Evolutionary conservation across 2,113 vertebrate genomes (phyloP).

Genomic region (Grallaria varia): DNA sequence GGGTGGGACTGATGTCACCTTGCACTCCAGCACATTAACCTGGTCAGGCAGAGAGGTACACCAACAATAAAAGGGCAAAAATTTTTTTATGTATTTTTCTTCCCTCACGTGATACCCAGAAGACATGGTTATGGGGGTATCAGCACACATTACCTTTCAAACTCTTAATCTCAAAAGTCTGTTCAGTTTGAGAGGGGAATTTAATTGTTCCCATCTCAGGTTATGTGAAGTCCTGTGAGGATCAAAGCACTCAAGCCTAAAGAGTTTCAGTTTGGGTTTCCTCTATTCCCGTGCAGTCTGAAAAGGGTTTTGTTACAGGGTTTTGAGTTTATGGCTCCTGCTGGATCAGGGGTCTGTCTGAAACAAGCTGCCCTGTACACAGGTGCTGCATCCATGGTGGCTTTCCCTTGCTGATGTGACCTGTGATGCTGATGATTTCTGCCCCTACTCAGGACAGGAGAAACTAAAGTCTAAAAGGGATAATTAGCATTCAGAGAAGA

Average conservation of each 20-base stretch:
- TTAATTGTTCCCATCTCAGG: not conserved
- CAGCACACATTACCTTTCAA: not conserved
- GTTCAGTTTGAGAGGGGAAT: not conserved
- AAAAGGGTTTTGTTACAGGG: not conserved
- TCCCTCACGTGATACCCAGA: not conserved
- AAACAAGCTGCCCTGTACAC: not conserved
- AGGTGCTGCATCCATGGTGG: not conserved
- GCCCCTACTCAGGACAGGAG: not conserved
- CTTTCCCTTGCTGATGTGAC: not conserved
- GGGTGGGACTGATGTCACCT: not conserved
- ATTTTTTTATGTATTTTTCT: not conserved
- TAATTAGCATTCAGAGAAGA: not conserved
- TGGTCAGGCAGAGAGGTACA: not conserved
- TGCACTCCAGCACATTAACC: not conserved
- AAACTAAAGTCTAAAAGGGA: not conserved
- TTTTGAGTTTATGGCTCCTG: not conserved
- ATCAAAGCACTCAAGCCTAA: not conserved
- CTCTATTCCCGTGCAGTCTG: not conserved
- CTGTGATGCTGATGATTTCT: not conserved
- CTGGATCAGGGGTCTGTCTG: not conserved
- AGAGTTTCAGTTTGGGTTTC: not conserved
- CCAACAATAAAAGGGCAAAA: not conserved
- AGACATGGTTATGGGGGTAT: not conserved
- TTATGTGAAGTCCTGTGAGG: not conserved
- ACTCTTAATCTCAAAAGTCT: not conserved